These are phyloP conservation scores for Trachymyrmex septentrionalis DNA, from an alignment of 1,140 invertebrate genomes.

Conservation along the genomic window DNA sequence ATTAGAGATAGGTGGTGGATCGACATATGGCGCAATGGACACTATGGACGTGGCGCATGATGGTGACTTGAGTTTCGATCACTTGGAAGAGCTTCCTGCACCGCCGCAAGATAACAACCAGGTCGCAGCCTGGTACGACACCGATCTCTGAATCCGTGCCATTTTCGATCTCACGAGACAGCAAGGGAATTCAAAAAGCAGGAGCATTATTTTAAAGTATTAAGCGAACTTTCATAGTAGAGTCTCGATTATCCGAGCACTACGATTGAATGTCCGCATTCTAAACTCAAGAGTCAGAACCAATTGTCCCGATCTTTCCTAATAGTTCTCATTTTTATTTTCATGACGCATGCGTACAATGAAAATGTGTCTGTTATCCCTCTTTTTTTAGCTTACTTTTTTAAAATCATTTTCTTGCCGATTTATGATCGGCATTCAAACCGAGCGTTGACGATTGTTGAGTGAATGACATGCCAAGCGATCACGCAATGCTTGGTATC, in stretches of 20 bases:
- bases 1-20: conserved; percentile 93
- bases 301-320: background rate
- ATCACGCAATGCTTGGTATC: background rate
- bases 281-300: background rate
- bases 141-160: conserved; percentile 92
- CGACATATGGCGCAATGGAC: conserved; percentile 93
- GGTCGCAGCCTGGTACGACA: conserved; percentile 98
- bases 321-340: background rate
- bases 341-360: background rate
- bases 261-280: conserved; percentile 15
- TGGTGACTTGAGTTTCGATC: conserved; percentile 93
- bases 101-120: conserved; percentile 96
- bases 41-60: conserved; percentile 94
- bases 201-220: conserved; percentile 14
- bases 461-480: background rate
- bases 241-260: conserved; percentile 19
- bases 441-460: background rate
- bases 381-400: background rate
- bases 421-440: background rate
- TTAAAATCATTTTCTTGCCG: background rate
- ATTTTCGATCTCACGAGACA: conserved; percentile 60
- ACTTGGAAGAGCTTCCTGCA: conserved; percentile 93
- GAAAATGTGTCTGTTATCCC: background rate
- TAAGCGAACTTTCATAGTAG: conserved; percentile 15
- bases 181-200: conserved; percentile 34